A percentile compares a stretch with the other conserved stretches of the same genome.
Conservation (phyloP, 2,888 invertebrate species). For the Caenorhabditis macrosperma region DNA sequence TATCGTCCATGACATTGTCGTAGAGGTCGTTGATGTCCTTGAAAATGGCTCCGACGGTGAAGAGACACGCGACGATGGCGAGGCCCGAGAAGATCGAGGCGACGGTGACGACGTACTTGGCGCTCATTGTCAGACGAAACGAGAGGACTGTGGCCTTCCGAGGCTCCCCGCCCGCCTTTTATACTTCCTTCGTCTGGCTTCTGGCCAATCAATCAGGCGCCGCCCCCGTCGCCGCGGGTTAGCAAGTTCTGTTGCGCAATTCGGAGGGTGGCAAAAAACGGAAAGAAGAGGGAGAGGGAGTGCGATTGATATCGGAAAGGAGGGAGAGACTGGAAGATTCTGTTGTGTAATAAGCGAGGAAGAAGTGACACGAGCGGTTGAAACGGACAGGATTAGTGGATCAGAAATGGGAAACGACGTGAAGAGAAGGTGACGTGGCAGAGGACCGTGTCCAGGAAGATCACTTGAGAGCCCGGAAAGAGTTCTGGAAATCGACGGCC, state of each 20-base stretch:
- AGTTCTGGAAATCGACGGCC: no score
- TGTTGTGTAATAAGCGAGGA: conserved; percentile 37
- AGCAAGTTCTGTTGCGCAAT: conserved; percentile 60
- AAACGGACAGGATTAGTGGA: conserved; percentile 21
- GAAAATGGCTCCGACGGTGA: conserved; percentile 62
- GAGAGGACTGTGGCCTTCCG: conserved; percentile 34
- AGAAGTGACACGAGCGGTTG: conserved; percentile 1
- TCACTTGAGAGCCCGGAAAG: no score
- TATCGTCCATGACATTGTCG: conserved; percentile 64
- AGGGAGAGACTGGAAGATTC: conserved; percentile 7
- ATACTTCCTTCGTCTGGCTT: conserved; percentile 35
- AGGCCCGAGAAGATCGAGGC: conserved; percentile 53
- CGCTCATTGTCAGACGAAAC: conserved; percentile 52
- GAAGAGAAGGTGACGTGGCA: not conserved
- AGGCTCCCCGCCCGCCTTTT: conserved; percentile 24
- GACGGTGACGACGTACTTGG: conserved; percentile 55
- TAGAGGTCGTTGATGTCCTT: conserved; percentile 66
- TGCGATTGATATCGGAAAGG: conserved; percentile 37
- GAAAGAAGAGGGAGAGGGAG: conserved; percentile 12
- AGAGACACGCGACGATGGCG: conserved; percentile 60
- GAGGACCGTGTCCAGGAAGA: not conserved
- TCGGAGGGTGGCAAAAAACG: conserved; percentile 19
- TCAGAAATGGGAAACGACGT: conserved; percentile 20
- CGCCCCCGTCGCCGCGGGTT: conserved; percentile 30
- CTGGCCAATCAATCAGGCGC: conserved; percentile 13